phyloP scores from a whole-genome alignment of 2,888 invertebrate species.

The Byasa hedistus region DNA sequence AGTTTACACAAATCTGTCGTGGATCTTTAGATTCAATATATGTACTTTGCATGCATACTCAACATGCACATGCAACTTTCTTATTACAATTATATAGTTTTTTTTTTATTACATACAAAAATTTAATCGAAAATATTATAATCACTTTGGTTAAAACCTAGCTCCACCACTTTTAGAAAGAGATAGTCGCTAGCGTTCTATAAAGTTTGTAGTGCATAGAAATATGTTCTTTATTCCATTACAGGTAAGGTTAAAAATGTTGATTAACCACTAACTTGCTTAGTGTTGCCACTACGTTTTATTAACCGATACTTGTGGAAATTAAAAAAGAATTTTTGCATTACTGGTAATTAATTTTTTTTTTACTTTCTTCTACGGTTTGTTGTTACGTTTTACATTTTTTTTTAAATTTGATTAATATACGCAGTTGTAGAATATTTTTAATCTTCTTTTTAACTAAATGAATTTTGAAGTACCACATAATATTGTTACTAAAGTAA shows the following conservation, averaged over 20 bases:
- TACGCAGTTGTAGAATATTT: too few species aligned
- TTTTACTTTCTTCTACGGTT: too few species aligned
- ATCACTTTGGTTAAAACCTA: background rate
- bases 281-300: slow-evolving; percentile 33
- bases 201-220: background rate
- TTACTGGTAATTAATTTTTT: background rate
- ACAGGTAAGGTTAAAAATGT: background rate
- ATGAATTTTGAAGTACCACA: too few species aligned
- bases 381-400: too few species aligned
- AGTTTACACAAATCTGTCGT: too few species aligned
- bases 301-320: slow-evolving; percentile 24
- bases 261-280: background rate
- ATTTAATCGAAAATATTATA: background rate
- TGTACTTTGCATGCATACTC: too few species aligned
- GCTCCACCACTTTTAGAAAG: slow-evolving; percentile 26
- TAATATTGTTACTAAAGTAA: too few species aligned
- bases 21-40: too few species aligned
- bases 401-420: too few species aligned
- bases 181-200: slow-evolving; percentile 10
- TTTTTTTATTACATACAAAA: background rate
- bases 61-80: too few species aligned
- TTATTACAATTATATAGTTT: too few species aligned
- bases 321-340: background rate
- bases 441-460: too few species aligned
- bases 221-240: background rate